A percentile compares a stretch with the other conserved stretches of the same genome.
These are phyloP conservation scores for Margarornis squamiger DNA, from an alignment of 2,797 vertebrate genomes.

Conservation along the genomic window DNA sequence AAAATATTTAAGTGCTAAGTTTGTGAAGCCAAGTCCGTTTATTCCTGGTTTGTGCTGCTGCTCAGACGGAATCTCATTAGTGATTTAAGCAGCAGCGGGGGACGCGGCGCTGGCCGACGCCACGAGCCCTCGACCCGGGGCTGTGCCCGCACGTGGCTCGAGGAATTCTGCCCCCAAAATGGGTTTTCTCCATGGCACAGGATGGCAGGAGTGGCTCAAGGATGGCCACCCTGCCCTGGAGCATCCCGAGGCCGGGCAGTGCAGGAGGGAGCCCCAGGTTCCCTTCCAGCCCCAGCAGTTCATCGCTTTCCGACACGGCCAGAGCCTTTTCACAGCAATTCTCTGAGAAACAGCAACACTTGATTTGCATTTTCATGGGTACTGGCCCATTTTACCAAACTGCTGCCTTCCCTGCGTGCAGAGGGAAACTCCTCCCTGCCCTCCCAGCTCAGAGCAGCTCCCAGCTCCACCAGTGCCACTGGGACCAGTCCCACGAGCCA, in stretches of 20 bases:
- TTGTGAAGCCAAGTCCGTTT: slow-evolving; percentile 46
- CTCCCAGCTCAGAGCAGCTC: not conserved
- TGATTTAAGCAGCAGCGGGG: not conserved
- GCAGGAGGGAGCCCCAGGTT: not conserved
- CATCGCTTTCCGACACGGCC: fast-evolving
- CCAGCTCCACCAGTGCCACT: not conserved
- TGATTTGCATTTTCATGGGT: not conserved
- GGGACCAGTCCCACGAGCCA: fast-evolving
- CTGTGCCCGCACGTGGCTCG: not conserved
- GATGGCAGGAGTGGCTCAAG: not conserved
- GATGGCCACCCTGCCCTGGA: not conserved
- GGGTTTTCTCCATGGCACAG: fast-evolving
- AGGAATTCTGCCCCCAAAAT: not conserved
- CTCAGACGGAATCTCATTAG: slow-evolving; percentile 1
- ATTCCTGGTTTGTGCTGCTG: slow-evolving; percentile 1
- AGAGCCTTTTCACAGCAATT: fast-evolving
- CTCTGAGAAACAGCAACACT: not conserved
- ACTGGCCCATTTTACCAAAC: not conserved
- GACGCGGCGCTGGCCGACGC: fast-evolving
- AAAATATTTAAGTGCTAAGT: slow-evolving; percentile 53
- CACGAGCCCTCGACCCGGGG: fast-evolving
- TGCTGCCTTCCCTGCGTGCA: not conserved
- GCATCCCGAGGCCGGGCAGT: fast-evolving
- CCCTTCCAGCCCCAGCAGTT: not conserved
- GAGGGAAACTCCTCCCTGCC: not conserved